Base-by-base conservation (phyloP, 1,140 invertebrate species). In the Drosophila pectinifera region DNA sequence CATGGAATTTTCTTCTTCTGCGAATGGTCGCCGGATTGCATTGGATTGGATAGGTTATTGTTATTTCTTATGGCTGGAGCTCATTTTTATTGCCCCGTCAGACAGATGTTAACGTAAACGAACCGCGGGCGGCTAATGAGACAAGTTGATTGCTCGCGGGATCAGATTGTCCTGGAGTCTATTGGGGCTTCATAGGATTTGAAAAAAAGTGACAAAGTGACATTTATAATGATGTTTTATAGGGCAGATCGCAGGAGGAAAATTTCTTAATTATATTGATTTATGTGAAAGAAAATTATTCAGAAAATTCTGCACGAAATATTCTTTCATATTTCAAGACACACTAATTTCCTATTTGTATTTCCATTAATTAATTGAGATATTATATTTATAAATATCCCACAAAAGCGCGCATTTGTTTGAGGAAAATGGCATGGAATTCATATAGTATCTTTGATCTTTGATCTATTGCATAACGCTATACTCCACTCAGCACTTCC, bases 91-190 rank as follows among this genome's bases (percentile, higher is more conserved):
- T 64, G 70, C 39, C 70, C 36, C 42, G 49, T 38, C 38, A 34
- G 36, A 43, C 38, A 61, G 58, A n/a, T 48, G 31, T 55, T 36
- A 61, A 43, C 18, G 34, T 36, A 43, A 45, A 63, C 36, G 22
- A 63, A 49, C 76, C 14, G 54, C 75, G 58, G 74, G 63, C 38
- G 73, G 42, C 22, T 72, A 78, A 78, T 78, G 51, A 78, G 54
- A 53, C 67, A 55, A 65, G 38, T 64, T 56, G 70, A 54, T 64
- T 62, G 58, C 49, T 36, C 22, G 28, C 13, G 56, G 56, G 62
- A 45, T n/a, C n/a, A n/a, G n/a, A n/a, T 64, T 45, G 62, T 64
- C 62, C 62, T 62, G 13, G 5, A 36, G 26, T 18, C 5, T 36
- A 45, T 61, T 14, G n/a, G 20, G 26, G 20, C 26, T 41, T 4